These are phyloP conservation scores for Brachionus rubens DNA, from an alignment of 1,140 invertebrate genomes.

Conservation along the genomic window DNA sequence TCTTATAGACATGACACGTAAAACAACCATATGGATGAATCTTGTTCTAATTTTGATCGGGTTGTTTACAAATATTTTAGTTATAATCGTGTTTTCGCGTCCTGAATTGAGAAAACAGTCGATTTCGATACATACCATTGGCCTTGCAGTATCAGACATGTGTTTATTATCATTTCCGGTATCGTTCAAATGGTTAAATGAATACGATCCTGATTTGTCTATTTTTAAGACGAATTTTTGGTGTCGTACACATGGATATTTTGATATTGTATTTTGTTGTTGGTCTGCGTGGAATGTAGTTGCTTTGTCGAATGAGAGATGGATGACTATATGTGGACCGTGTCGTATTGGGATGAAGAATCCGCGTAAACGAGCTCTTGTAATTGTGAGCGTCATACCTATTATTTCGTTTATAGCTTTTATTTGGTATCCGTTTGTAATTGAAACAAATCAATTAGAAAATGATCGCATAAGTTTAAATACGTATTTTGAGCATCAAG, in stretches of 20 bases:
- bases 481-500: background rate
- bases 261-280: constrained; percentile 42
- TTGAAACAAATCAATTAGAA: background rate
- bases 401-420: constrained; percentile 15
- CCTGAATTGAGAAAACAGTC: constrained; percentile 35
- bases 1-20: constrained; percentile 13
- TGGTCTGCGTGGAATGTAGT: constrained; percentile 44
- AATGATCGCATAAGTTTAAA: background rate
- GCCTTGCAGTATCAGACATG: constrained; percentile 22
- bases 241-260: constrained; percentile 37
- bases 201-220: background rate
- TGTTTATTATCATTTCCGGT: background rate
- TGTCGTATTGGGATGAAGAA: background rate
- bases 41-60: constrained; percentile 32
- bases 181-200: constrained; percentile 10
- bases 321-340: constrained; percentile 30
- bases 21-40: constrained; percentile 25
- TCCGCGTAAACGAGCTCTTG: background rate
- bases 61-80: constrained; percentile 10
- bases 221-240: constrained; percentile 15
- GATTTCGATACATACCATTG: constrained; percentile 36
- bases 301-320: constrained; percentile 26
- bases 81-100: background rate
- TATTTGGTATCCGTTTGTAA: constrained; percentile 39
- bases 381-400: background rate